Evolutionary conservation across 2,797 vertebrate species (phyloP).

Genomic region (Ctenopoma kingsleyae): DNA sequence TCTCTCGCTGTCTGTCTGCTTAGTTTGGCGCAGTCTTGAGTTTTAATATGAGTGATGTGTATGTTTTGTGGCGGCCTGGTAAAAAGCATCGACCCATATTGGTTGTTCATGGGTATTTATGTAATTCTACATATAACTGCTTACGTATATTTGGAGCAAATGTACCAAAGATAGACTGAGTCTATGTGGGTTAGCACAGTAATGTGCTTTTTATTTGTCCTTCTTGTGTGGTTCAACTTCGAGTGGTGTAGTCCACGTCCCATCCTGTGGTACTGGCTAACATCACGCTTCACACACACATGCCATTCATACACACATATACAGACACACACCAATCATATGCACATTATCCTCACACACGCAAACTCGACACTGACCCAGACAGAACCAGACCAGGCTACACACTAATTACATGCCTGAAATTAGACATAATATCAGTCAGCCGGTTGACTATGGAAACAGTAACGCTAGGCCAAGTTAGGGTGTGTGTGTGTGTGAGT

Average conservation of each 20-base stretch:
- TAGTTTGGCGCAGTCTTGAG: conserved; percentile 52
- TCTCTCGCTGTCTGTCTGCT: conserved; percentile 36
- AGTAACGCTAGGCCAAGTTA: conserved; percentile 56
- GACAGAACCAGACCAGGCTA: conserved; percentile 76
- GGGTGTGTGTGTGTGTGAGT: conserved; percentile 26
- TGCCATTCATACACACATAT: conserved; percentile 3
- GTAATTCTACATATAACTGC: conserved; percentile 35
- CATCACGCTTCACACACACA: conserved; percentile 55
- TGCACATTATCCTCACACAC: conserved; percentile 21
- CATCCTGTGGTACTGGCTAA: conserved; percentile 68
- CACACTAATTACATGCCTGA: conserved; percentile 82
- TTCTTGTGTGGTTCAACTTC: conserved; percentile 57
- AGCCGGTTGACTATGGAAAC: conserved; percentile 68
- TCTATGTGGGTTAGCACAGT: conserved; percentile 11
- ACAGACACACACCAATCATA: conserved; percentile 7
- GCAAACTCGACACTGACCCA: conserved; percentile 63
- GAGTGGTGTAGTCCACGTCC: conserved; percentile 52
- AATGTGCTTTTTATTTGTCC: conserved; percentile 57
- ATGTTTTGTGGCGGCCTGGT: conserved; percentile 36
- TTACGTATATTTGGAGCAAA: conserved; percentile 31
- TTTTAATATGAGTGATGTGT: conserved; percentile 46
- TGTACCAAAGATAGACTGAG: conserved; percentile 17
- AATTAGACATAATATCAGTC: conserved; percentile 81
- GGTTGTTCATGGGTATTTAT: conserved; percentile 68
- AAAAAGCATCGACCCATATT: conserved; percentile 35